These are phyloP conservation scores for Turdus rufiventris DNA, from an alignment of 2,113 vertebrate genomes.

Conservation along the genomic window DNA sequence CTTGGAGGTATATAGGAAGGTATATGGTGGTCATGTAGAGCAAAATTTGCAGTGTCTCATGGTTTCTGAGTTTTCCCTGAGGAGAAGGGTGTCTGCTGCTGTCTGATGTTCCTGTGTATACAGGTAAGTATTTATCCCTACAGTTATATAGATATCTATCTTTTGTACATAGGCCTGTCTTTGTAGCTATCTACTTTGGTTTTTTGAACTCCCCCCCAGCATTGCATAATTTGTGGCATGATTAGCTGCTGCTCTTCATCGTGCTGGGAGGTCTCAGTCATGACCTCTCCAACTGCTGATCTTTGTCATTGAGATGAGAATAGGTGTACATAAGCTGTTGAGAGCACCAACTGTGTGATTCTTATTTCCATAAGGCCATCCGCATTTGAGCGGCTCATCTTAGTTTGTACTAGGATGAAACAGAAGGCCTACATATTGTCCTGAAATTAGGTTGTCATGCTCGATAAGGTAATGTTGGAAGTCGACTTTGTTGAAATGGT, in stretches of 20 bases:
- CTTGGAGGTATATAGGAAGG: background rate
- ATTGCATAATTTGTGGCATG: conserved; percentile 39
- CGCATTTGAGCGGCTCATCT: background rate
- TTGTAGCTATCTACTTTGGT: conserved; percentile 29
- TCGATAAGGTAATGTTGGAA: background rate
- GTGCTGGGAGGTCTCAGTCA: conserved; percentile 57
- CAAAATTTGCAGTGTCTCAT: background rate
- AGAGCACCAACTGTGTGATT: background rate
- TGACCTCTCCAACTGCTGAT: conserved; percentile 44
- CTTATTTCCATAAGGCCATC: background rate
- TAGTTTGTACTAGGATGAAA: background rate
- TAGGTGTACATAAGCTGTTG: background rate
- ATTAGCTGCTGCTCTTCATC: conserved; percentile 42
- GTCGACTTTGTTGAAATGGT: background rate
- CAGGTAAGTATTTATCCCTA: conserved; percentile 59
- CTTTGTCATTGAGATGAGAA: background rate
- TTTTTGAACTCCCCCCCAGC: background rate
- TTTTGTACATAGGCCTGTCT: conserved; percentile 26
- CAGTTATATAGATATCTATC: conserved; percentile 56
- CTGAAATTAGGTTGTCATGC: background rate
- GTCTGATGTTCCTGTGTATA: conserved; percentile 55
- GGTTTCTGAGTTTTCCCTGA: conserved; percentile 42
- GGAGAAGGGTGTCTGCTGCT: conserved; percentile 50
- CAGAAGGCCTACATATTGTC: background rate
- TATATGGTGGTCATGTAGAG: conserved; percentile 40